Base-by-base conservation (phyloP, 2,113 vertebrate genomes). In the Otocyon megalotis region DNA sequence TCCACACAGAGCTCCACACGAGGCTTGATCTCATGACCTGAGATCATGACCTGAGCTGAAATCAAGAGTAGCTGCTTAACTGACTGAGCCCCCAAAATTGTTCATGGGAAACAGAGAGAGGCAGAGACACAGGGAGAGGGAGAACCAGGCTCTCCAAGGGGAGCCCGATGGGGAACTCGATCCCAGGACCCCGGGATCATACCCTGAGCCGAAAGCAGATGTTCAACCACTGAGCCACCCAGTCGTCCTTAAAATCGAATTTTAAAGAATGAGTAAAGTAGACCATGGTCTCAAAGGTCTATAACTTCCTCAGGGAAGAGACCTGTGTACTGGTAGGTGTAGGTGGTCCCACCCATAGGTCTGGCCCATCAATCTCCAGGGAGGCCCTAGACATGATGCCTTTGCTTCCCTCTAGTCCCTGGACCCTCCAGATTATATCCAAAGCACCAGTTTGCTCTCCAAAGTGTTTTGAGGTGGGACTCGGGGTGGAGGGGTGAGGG, bases 401-500 rank as follows among this genome's bases (percentile, higher is more conserved):
- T 88, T 86, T 56, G n/a, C 30, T 67, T 85, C 37, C 20, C 9
- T 77, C 43, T 65, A 2, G 17, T 8, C 77, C 7, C n/a, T 0
- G 8, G 35, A 15, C 53, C 43, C n/a, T 72, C 19, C 5, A 80
- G 32, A 16, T 63, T 63, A n/a, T 53, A 8, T 28, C 85, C 26
- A 32, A 20, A 77, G 30, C 4, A 1, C 20, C 28, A 19, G 17
- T 71, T 35, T 74, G 74, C 58, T 81, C 43, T 87, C 48, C 53
- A 35, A 19, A 17, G n/a, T 53, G 30, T 43, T 5, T 63, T 30
- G 30, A 14, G 54, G 7, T n/a, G 14, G 58, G 30, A 60, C 50
- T 2, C 20, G 8, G 1, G 4, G 3, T 43, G 28, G 26, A 0
- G 19, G 3, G 16, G 32, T n/a, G 67, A 20, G 26, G 48, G 17